phyloP scores from a whole-genome alignment of 2,797 vertebrate species.

The Premnoplex brunnescens region DNA sequence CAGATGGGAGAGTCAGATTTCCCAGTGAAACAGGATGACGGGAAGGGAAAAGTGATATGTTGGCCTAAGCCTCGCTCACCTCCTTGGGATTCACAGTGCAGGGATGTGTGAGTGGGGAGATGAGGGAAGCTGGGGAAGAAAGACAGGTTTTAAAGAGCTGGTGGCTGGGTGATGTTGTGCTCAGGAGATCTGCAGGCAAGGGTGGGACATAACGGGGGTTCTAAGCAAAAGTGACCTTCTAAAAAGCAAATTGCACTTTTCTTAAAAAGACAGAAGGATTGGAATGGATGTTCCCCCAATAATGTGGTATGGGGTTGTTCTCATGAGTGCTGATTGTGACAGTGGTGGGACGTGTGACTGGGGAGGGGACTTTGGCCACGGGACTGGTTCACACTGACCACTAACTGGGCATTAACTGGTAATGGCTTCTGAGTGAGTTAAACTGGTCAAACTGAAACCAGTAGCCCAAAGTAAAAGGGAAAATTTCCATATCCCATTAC shows the following conservation, averaged over 20 bases:
- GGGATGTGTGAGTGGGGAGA: background rate
- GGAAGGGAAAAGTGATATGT: background rate
- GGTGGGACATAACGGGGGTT: fast-evolving
- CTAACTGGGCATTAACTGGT: background rate
- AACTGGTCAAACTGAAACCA: background rate
- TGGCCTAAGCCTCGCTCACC: background rate
- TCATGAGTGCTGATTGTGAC: background rate
- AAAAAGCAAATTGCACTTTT: background rate
- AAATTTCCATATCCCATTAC: background rate
- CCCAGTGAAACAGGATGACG: background rate
- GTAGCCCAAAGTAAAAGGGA: background rate
- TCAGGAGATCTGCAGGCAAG: fast-evolving
- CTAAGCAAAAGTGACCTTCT: background rate
- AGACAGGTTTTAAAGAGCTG: background rate
- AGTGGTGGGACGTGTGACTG: background rate
- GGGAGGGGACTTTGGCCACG: background rate
- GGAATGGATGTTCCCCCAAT: background rate
- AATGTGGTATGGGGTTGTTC: background rate
- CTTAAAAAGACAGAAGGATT: background rate
- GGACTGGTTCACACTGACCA: background rate
- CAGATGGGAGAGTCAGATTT: constrained; percentile 11
- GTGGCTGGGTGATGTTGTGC: fast-evolving
- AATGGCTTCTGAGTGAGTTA: background rate
- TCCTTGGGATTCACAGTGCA: background rate
- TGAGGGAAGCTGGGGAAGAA: fast-evolving